Base-by-base conservation (phyloP, 2,888 invertebrate species). In the Crocallis elinguaria region DNA sequence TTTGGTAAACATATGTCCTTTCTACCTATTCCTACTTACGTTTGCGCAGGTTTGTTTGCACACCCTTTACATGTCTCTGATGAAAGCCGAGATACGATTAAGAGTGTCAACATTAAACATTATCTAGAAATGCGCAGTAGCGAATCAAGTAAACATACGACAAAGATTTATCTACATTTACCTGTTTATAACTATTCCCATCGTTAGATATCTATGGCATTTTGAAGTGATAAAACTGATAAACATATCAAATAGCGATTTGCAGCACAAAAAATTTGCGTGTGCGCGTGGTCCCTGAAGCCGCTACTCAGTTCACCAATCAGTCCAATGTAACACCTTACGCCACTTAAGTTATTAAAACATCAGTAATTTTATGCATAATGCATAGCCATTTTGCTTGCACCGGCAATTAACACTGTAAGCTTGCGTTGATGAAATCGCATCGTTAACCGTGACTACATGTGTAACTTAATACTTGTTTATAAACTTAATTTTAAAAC, bases 1-100 rank as follows among this genome's bases (percentile, higher is more conserved):
- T 86, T 86, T 85, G 75, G 55, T 79, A 86, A 88, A 87, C 83
- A 67, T 61, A 51, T 33, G 59, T 50, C 52, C 53, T 62, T 57
- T 38, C 33, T 33, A 43, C 69, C 66, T 67, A 65, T 53, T 48
- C 37, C 41, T 49, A 50, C 58, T 60, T 60, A 59, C 55, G 57
- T 68, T 69, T 64, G 63, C 59, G 45, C 49, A 58, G 46, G 41
- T 49, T 48, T 72, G 63, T 73, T 70, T 73, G 57, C 57, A 59
- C 64, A 64, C 70, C 70, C 64, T 71, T 69, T 69, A 62, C 64
- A 60, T 66, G 61, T 67, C 56, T 69, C 56, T 67, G 66, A 67
- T 71, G 75, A 72, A 66, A 70, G 69, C 64, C 57, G 64, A 69
- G 70, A 74, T 76, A 72, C 64, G 69, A 71, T 71, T 67, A 66